Evolutionary conservation across 2,888 invertebrate species (phyloP), one percentile per base, ranked within the genome.

Genomic region (Sarcophaga caerulescens): DNA sequence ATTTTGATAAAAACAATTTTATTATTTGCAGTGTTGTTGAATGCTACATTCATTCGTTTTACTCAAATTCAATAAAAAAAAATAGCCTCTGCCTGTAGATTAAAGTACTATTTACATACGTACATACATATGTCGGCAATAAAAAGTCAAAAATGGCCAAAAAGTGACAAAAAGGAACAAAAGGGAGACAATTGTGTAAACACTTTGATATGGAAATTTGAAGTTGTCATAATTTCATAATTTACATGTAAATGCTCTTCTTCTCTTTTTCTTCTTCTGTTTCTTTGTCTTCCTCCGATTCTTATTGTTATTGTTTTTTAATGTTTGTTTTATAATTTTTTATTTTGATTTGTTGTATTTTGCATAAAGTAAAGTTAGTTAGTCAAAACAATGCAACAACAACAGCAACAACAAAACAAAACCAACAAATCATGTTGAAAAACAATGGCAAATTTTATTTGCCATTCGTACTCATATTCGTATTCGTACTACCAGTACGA

Each of bases 371-470:
- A 59, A 44, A 25, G 69, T 70, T 70, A 52, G 78, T 25, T 23
- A 52, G 35, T 65, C 19, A 74, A 45, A 8, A 76, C 25, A 62
- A 73, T 65, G 62, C 75, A 17, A 57, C 60, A 66, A 75, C 47
- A 45, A 21, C 21, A 57, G 45, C 71, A 74, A 77, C 63, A 70
- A 74, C 91, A 91, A 91, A 57, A 57, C 71, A 74, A 77, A 68
- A 70, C 71, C 91, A 91, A 91, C 91, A 91, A 91, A 92, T 92
- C 92, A 92, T 92, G 89, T 89, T 86, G 88, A 89, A 91, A 35
- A 90, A 92, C 91, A 92, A 92, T 92, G 92, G 90, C 89, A 89
- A 91, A 89, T 91, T 90, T 83, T 74, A 44, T 65, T 90, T 89
- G 88, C 88, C 88, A 89, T 88, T 88, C 88, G 88, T 87, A 89